Evolutionary conservation across 2,113 vertebrate species (phyloP).

Genomic region (Tragelaphus imberbis): DNA sequence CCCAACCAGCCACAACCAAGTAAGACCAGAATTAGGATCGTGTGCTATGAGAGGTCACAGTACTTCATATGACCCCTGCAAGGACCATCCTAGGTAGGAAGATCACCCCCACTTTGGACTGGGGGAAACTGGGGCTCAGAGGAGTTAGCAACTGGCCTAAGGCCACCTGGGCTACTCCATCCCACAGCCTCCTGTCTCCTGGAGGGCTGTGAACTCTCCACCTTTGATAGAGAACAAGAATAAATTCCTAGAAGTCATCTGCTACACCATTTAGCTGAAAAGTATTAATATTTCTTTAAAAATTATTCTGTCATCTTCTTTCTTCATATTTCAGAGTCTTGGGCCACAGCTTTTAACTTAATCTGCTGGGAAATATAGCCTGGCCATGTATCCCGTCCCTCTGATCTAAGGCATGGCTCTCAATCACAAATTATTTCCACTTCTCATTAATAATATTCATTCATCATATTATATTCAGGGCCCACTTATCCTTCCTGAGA

Average conservation of each 20-base stretch:
- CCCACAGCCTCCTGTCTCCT: neutral
- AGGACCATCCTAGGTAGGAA: neutral
- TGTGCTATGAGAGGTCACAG: neutral
- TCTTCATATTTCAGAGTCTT: slow-evolving; percentile 60
- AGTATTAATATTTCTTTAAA: slow-evolving; percentile 61
- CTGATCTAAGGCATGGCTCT: slow-evolving; percentile 55
- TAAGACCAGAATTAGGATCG: neutral
- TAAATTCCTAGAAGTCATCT: slow-evolving; percentile 50
- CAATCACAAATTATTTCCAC: slow-evolving; percentile 75
- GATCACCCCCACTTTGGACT: neutral
- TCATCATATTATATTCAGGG: slow-evolving; percentile 58
- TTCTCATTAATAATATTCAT: slow-evolving; percentile 75
- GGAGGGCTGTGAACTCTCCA: neutral
- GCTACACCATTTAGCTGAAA: slow-evolving; percentile 49
- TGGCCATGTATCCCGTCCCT: slow-evolving; percentile 55
- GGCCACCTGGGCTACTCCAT: neutral
- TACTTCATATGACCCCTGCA: neutral
- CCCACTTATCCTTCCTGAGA: slow-evolving; percentile 71
- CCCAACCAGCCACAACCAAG: neutral
- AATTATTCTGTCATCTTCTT: slow-evolving; percentile 35
- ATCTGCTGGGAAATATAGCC: slow-evolving; percentile 64
- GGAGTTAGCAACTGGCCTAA: neutral
- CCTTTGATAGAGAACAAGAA: neutral
- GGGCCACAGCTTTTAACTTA: slow-evolving; percentile 53
- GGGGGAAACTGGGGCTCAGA: neutral